Percentiles rank a stretch among this genome's conserved stretches.
phyloP scores from a whole-genome alignment of 2,888 invertebrate genomes.

The Leucophenga maculata region DNA sequence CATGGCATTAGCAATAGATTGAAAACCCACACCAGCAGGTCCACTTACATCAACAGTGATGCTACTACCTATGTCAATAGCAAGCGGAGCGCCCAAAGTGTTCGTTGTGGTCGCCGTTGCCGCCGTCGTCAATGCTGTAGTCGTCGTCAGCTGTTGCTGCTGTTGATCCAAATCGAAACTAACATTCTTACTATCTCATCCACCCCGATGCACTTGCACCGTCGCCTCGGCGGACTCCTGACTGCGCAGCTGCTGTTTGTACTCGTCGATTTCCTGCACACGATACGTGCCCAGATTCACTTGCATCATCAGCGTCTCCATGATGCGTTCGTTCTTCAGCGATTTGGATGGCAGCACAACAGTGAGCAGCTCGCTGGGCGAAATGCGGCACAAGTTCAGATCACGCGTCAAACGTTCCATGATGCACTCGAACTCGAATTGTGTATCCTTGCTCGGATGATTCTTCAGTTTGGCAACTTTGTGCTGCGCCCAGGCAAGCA shows the following conservation, averaged over 20 bases:
- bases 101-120: background rate
- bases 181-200: slow-evolving; percentile 72
- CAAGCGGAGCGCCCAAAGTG: slow-evolving; percentile 23
- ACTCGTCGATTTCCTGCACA: slow-evolving; percentile 91
- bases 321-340: slow-evolving; percentile 91
- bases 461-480: slow-evolving; percentile 81
- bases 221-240: slow-evolving; percentile 88
- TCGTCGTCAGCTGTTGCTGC: slow-evolving; percentile 44
- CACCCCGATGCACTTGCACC: slow-evolving; percentile 73
- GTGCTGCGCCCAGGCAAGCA: slow-evolving; percentile 91
- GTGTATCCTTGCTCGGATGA: slow-evolving; percentile 86
- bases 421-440: slow-evolving; percentile 91
- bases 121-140: slow-evolving; percentile 28
- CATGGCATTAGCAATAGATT: slow-evolving; percentile 24
- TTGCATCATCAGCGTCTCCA: slow-evolving; percentile 94
- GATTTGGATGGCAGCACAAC: slow-evolving; percentile 94
- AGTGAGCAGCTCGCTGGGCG: slow-evolving; percentile 93
- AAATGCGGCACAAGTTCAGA: slow-evolving; percentile 90
- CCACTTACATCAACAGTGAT: background rate
- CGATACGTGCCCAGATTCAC: slow-evolving; percentile 94
- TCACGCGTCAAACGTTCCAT: slow-evolving; percentile 93
- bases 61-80: background rate
- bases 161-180: slow-evolving; percentile 70
- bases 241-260: slow-evolving; percentile 88
- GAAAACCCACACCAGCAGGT: background rate